Evolutionary conservation across 2,888 invertebrate species (phyloP), one percentile per base, ranked within the genome.

Genomic region (Leucophenga montana): DNA sequence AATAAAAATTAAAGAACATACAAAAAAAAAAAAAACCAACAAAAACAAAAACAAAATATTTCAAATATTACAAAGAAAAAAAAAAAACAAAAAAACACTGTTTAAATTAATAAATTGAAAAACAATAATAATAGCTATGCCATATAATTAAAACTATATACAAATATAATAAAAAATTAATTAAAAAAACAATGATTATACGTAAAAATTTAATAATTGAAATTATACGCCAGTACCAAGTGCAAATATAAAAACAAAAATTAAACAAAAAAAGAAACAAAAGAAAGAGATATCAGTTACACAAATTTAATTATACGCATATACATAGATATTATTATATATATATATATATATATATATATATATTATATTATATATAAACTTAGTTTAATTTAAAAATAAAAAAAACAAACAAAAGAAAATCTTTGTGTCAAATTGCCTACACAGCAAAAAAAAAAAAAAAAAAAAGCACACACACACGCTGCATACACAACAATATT

Each of bases 171-270:
- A 68, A 62, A 68, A 64, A 44, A 74, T 62, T 39, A 39, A 11
- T 11, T 50, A 66, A 67, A 73, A 70, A 72, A 70, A 77, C 74
- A 71, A 59, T 77, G 78, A 78, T 85, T 80, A 83, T 84, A 85
- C 79, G 82, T 75, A 78, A 72, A 76, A 68, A 73, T 66, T 27
- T 27, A 56, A 72, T 66, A 84, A 77, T 75, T 77, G 82, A 76
- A 80, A 74, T 80, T 61, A 61, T 44, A 61, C 61, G 61, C 44
- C 44, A 81, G 85, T 85, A 85, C 86, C 83, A 80, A 85, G 86
- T 86, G 86, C 85, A 86, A 85, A 78, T 77, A 39, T 69, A 74
- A 70, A 54, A 68, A n/a, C n/a, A n/a, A 62, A 73, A 22, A 71
- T 69, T 67, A 73, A 72, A 74, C 46, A 73, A 27, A 59, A 68